Percentiles rank a stretch among this genome's conserved stretches.
These are phyloP conservation scores for Rhynchomys soricoides DNA, from an alignment of 2,113 vertebrate genomes.

Conservation along the genomic window DNA sequence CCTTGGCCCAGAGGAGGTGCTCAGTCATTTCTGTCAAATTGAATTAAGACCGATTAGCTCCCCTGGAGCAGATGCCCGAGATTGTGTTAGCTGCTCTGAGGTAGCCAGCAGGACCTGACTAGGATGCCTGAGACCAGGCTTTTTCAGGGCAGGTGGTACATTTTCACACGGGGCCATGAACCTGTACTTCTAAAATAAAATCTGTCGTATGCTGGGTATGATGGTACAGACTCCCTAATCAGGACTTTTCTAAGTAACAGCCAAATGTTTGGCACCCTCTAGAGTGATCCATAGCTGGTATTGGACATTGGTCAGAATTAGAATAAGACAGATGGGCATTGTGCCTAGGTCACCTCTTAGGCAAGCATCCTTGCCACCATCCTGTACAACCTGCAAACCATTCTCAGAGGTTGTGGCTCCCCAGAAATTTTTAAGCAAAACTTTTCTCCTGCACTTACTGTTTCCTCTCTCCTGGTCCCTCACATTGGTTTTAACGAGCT, in stretches of 20 bases:
- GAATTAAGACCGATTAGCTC: constrained; percentile 39
- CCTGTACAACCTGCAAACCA: background rate
- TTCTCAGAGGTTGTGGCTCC: background rate
- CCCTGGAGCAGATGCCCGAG: background rate
- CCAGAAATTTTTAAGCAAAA: constrained; percentile 20
- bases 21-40: background rate
- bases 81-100: background rate
- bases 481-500: background rate
- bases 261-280: background rate
- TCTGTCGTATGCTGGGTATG: background rate
- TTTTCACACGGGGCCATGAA: background rate
- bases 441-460: no score
- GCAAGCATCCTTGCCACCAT: background rate
- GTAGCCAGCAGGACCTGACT: background rate
- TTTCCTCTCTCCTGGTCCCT: background rate
- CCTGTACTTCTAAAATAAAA: constrained; percentile 52
- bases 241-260: background rate
- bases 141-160: background rate
- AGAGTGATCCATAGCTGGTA: background rate
- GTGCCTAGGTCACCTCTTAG: background rate
- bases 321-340: background rate
- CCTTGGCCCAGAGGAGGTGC: constrained; percentile 10
- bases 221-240: background rate
- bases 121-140: background rate
- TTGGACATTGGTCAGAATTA: background rate